Evolutionary conservation across 2,888 invertebrate genomes (phyloP).

Genomic region (Prosopocoilus inquinatus): DNA sequence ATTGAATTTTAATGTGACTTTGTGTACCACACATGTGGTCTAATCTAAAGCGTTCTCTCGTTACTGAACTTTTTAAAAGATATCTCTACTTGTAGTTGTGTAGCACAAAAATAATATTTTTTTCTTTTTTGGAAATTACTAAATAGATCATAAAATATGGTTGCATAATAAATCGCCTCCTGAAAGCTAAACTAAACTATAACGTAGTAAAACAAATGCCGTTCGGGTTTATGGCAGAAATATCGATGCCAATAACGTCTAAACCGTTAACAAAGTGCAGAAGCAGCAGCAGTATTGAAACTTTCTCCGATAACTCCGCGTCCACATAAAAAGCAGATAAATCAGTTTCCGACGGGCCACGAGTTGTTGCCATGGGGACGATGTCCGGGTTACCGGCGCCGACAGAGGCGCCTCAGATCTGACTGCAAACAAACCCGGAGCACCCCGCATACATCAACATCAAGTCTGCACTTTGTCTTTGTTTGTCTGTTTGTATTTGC

Average conservation of each 20-base stretch:
- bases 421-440: constrained; percentile 20
- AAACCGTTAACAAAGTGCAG: not conserved
- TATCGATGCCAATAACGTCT: not conserved
- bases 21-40: no score
- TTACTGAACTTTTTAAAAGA: no score
- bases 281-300: not conserved
- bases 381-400: constrained; percentile 23
- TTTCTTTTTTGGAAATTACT: no score
- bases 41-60: no score
- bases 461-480: constrained; percentile 6
- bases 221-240: no score
- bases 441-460: constrained; percentile 8
- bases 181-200: no score
- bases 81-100: no score
- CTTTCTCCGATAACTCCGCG: constrained; percentile 13
- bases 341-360: constrained; percentile 19
- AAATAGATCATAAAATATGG: no score
- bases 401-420: constrained; percentile 21
- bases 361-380: constrained; percentile 22
- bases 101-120: no score
- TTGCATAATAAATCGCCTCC: no score
- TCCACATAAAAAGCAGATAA: constrained; percentile 23
- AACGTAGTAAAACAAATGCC: no score
- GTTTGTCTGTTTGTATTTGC: constrained; percentile 6
- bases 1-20: no score